Evolutionary conservation across 1,140 invertebrate genomes (phyloP), one percentile per base, ranked within the genome.

Genomic region (Laupala kohalensis): DNA sequence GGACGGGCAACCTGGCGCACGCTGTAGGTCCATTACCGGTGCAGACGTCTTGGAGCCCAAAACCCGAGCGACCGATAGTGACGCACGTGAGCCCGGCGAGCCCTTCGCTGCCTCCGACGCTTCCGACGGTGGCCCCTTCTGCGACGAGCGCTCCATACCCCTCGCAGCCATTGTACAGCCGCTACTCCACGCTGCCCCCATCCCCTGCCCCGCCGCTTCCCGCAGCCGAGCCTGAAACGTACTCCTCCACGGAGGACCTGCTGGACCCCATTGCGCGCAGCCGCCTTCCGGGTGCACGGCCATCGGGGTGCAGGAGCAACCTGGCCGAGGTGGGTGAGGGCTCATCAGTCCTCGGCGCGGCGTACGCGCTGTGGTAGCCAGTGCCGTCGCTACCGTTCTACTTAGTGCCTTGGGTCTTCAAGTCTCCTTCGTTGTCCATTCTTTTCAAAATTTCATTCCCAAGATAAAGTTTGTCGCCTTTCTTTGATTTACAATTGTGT

Each of bases 181-280:
- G 64, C 5, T 25, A 70, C 28, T 64, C 63, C 69, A 30, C 23
- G 6, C 67, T 64, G 13, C 5, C 53, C n/a, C 19, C n/a, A 1
- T 13, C 29, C 24, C 19, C 27, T 37, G n/a, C 13, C 29, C 15
- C 65, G n/a, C 19, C 27, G 25, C 5, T 5, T 29, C 28, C 9
- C 26, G 15, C 15, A n/a, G 69, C 67, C 29, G 63, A 71, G 28
- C 71, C 27, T 19, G 66, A 70, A 19, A 12, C 25, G 9, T 74
- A 72, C 53, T 74, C 74, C 28, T 74, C 74, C 67, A 67, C 69
- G 15, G 74, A 74, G 28, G 74, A 74, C 69, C 64, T 74, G 5
- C 64, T 74, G 72, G 74, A 74, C 30, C 72, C 74, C 37, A 73
- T 73, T 27, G 68, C 67, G 37, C 27, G 72, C 24, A 74, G 74